These are phyloP conservation scores for Mesoclemmys tuberculata DNA, from an alignment of 2,113 vertebrate genomes.

Conservation along the genomic window DNA sequence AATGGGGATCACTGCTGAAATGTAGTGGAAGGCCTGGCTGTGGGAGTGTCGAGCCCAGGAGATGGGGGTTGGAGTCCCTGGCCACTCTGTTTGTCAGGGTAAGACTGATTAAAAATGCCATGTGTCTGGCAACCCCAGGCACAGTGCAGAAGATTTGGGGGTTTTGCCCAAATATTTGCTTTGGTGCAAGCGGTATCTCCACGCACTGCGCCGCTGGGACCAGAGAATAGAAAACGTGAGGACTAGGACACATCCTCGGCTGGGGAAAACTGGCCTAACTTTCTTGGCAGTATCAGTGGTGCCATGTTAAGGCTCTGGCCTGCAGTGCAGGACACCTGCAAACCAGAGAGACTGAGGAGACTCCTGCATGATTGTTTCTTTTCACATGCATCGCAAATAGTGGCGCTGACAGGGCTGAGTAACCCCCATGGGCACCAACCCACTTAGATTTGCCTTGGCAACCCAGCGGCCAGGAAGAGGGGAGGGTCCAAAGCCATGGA, in stretches of 20 bases:
- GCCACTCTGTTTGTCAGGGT: neutral
- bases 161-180: neutral
- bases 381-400: neutral
- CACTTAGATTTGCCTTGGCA: neutral
- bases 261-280: neutral
- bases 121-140: neutral
- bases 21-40: neutral
- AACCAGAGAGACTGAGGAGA: neutral
- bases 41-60: neutral
- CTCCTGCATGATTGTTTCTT: neutral
- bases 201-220: neutral
- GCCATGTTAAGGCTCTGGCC: neutral
- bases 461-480: neutral
- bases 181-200: neutral
- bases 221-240: neutral
- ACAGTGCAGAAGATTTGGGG: neutral
- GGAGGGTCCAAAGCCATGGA: neutral
- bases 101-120: neutral
- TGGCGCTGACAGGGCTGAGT: neutral
- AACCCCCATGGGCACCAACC: neutral
- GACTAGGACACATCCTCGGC: neutral
- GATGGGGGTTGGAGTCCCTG: neutral
- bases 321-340: fast-evolving
- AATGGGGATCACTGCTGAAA: neutral
- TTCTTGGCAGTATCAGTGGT: neutral